Evolutionary conservation across 2,797 vertebrate genomes (phyloP), one percentile per base, ranked within the genome.

Genomic region (Notolepis coatsorum): DNA sequence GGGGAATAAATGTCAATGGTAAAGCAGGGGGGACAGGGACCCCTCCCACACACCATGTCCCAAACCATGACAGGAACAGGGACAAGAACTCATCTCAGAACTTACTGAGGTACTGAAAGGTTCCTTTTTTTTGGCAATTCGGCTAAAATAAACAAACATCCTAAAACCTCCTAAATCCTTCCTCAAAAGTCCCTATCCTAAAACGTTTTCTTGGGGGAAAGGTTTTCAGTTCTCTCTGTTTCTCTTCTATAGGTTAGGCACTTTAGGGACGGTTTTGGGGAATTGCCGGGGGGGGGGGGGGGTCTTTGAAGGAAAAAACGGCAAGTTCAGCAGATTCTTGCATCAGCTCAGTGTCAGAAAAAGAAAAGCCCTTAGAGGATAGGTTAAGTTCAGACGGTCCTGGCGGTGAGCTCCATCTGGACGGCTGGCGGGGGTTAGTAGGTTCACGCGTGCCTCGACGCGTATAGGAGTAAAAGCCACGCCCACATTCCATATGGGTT

Each of bases 371-470:
- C n/a, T n/a, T n/a, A n/a, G n/a, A n/a, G n/a, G n/a, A n/a, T n/a
- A n/a, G n/a, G n/a, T n/a, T n/a, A n/a, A n/a, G n/a, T n/a, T n/a
- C n/a, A n/a, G n/a, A n/a, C 33, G 18, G 2, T 5, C n/a, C 35
- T 68, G 63, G n/a, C 33, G 57, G n/a, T 31, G 51, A 71, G 66
- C n/a, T 39, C 17, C n/a, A 20, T 61, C 13, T 8, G 42, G 15
- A 58, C 68, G 37, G 38, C 63, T 7, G n/a, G 15, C 7, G 37
- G 23, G 4, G 68, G 79, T 85, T 61, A 77, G 8, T 33, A 23
- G 61, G 81, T 85, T 84, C 55, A 74, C 8, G 13, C 33, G 1
- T 42, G 50, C 57, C 51, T 38, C 55, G 41, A 48, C 55, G 60
- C 61, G 49, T 10, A 38, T 60, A 61, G 55, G 65, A n/a, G 47